Base-by-base conservation (phyloP, 2,888 invertebrate genomes). In the Pachydiplax longipennis region DNA sequence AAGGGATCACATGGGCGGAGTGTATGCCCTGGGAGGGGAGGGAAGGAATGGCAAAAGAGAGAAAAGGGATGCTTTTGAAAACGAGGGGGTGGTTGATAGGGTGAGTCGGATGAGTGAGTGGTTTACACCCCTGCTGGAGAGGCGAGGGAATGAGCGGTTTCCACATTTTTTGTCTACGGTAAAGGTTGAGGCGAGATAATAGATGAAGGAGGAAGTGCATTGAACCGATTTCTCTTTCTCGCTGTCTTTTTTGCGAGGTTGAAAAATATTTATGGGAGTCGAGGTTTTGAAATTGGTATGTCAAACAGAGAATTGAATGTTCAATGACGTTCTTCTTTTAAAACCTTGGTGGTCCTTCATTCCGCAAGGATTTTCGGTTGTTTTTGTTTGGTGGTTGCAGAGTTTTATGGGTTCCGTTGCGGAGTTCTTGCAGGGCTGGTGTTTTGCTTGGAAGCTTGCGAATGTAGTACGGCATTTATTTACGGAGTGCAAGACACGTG, bases 241-340 rank as follows among this genome's bases (percentile, higher is more conserved):
- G 44, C 83, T 12, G 25, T 87, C 61, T 87, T 87, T 87, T 37
- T n/a, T 61, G 65, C 83, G 83, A 83, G 35, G 4, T 53, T 35
- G 87, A 61, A 87, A 73, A 87, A 87, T 87, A 87, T 87, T 87
- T 87, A 65, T 65, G 87, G 87, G 87, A 87, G 61, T 87, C 37
- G 18, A 37, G 81, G 37, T n/a, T 65, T 61, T 61, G 61, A 87
- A 61, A 87, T 87, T 87, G 87, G 87, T 65, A 61, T 87, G 87
- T 87, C 87, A 87, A 87, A 87, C 65, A 61, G 53, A 87, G 61
- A 65, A 58, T 35, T 53, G 44, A 61, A 83, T 65, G 65, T 65
- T 65, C 22, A 22, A 31, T 73, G 73, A 25, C 73, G 31, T 73
- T 73, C 73, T 31, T 0, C 73, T 73, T 73, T 73, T 8, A 73